These are phyloP conservation scores for Phataginus tetradactyla DNA, from an alignment of 2,797 vertebrate species.

Conservation along the genomic window DNA sequence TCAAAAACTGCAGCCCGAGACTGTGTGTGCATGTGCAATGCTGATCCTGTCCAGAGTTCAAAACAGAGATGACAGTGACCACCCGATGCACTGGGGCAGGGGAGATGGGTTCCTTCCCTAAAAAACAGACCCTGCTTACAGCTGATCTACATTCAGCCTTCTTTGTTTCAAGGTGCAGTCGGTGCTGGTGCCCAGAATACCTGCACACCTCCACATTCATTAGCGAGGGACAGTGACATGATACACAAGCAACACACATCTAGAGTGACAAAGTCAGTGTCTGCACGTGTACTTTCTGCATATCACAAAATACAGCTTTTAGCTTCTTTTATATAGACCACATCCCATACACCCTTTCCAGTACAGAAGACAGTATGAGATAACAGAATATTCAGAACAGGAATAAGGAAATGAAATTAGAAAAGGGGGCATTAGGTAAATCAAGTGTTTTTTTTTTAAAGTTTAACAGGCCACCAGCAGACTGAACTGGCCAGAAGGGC, in stretches of 20 bases:
- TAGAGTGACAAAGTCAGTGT: not conserved
- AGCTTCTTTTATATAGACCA: not conserved
- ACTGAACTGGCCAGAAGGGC: no score
- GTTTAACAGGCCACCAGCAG: no score
- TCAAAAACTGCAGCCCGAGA: not conserved
- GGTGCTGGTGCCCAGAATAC: not conserved
- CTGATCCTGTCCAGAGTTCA: not conserved
- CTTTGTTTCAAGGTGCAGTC: not conserved
- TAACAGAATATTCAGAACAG: not conserved
- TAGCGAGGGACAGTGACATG: not conserved
- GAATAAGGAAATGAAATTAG: not conserved
- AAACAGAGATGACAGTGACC: not conserved
- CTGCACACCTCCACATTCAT: not conserved
- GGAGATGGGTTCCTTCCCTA: not conserved
- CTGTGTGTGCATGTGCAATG: not conserved
- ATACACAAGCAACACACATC: not conserved
- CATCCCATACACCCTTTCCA: not conserved
- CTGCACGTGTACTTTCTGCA: not conserved
- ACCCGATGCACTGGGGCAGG: rapidly evolving
- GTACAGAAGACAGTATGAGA: not conserved
- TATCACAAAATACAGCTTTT: not conserved
- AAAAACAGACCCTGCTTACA: not conserved
- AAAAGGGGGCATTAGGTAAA: not conserved
- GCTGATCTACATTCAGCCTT: not conserved
- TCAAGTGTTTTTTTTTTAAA: not conserved